Percentiles rank a stretch among this genome's conserved stretches.
Evolutionary conservation across 2,113 vertebrate species (phyloP).

Genomic region (Ariopsis seemanni): DNA sequence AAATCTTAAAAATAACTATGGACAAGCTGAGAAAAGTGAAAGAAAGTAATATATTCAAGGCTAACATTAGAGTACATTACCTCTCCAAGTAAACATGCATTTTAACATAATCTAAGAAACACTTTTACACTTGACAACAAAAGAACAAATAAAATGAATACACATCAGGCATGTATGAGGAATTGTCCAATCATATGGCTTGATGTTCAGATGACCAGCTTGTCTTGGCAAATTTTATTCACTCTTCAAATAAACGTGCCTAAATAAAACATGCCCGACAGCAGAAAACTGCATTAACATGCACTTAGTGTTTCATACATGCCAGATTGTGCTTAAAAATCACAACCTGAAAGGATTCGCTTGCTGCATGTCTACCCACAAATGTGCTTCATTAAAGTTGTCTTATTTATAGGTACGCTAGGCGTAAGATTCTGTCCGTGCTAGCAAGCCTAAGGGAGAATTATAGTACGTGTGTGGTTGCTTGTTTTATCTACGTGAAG

Average conservation of each 20-base stretch:
- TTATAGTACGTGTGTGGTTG: slow-evolving; percentile 56
- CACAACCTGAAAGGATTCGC: slow-evolving; percentile 70
- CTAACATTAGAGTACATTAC: slow-evolving; percentile 77
- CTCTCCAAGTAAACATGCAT: slow-evolving; percentile 86
- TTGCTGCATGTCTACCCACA: slow-evolving; percentile 71
- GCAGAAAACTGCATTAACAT: slow-evolving; percentile 84
- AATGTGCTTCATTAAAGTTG: slow-evolving; percentile 66
- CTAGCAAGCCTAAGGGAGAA: slow-evolving; percentile 67
- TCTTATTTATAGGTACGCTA: slow-evolving; percentile 67
- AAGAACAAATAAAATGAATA: slow-evolving; percentile 70
- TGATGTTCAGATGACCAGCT: slow-evolving; percentile 65
- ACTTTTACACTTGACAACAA: slow-evolving; percentile 74
- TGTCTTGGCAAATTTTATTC: slow-evolving; percentile 62
- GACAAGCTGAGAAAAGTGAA: slow-evolving; percentile 76
- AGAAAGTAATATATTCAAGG: slow-evolving; percentile 87
- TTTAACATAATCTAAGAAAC: slow-evolving; percentile 77
- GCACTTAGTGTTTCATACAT: slow-evolving; percentile 84
- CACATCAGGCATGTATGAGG: slow-evolving; percentile 63
- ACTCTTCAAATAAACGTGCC: slow-evolving; percentile 68
- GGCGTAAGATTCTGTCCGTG: slow-evolving; percentile 70
- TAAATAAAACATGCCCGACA: slow-evolving; percentile 87
- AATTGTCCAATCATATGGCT: slow-evolving; percentile 67
- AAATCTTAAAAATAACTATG: slow-evolving; percentile 70
- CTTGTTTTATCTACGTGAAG: slow-evolving; percentile 81
- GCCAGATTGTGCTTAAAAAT: slow-evolving; percentile 78